phyloP scores from a whole-genome alignment of 1,140 invertebrate genomes.

The Galleria mellonella region DNA sequence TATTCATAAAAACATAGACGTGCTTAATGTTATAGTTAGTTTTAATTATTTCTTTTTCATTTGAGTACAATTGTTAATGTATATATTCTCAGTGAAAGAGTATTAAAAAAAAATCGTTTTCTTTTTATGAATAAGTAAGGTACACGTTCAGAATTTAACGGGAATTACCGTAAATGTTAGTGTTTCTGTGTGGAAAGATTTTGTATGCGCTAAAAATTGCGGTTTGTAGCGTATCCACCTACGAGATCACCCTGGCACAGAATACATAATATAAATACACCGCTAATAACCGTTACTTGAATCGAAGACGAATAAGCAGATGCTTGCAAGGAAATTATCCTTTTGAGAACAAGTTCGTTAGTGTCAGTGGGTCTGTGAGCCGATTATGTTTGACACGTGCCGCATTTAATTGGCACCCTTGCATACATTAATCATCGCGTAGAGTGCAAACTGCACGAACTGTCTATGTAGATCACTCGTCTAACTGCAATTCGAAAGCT shows the following conservation, averaged over 20 bases:
- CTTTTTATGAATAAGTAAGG: too few relatives aligned
- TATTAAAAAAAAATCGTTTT: too few relatives aligned
- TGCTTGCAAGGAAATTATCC: conserved; percentile 3
- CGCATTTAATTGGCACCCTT: conserved; percentile 58
- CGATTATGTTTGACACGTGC: conserved; percentile 30
- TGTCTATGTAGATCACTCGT: conserved; percentile 36
- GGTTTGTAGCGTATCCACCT: conserved; percentile 2
- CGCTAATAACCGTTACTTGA: conserved; percentile 6
- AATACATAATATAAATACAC: background rate
- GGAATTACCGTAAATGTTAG: too few relatives aligned
- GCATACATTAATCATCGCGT: conserved; percentile 39
- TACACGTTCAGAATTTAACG: too few relatives aligned
- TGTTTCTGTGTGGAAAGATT: too few relatives aligned
- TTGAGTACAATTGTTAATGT: background rate
- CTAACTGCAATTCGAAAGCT: conserved; percentile 37
- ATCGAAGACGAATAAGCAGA: conserved; percentile 2
- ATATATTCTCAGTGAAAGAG: too few relatives aligned
- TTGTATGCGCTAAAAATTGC: background rate
- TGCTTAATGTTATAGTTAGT: background rate
- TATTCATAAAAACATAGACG: background rate
- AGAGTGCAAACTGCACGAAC: conserved; percentile 3
- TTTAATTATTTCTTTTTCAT: background rate
- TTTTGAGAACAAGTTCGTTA: conserved; percentile 19
- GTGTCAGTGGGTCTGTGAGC: conserved; percentile 24
- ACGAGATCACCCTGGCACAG: conserved; percentile 1